A percentile compares a stretch with the other conserved stretches of the same genome.
Conservation (phyloP, 30 jellyfish, hydroid and myxozoan genomes). For the Hydra vulgaris region DNA sequence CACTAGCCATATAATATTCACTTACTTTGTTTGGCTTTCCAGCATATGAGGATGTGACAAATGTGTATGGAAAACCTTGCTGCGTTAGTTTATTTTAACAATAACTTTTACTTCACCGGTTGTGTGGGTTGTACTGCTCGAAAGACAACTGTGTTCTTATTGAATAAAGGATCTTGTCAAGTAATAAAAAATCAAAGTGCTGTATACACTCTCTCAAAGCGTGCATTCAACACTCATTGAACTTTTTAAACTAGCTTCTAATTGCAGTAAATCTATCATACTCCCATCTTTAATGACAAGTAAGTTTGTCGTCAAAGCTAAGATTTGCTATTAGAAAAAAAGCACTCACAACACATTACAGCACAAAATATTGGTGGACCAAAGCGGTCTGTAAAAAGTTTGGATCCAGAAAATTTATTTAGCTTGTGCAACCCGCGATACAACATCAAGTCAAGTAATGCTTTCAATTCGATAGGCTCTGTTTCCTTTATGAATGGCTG, state of each 20-base stretch:
- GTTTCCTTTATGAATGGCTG: too few relatives aligned
- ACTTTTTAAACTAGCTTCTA: not conserved
- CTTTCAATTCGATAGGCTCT: too few relatives aligned
- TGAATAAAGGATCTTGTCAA: not conserved
- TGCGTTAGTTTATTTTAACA: conserved; percentile 5
- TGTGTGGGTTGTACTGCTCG: conserved; percentile 31
- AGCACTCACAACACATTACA: too few relatives aligned
- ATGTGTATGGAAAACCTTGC: conserved; percentile 23
- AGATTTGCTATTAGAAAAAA: too few relatives aligned
- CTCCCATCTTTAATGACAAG: too few relatives aligned
- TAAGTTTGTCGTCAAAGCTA: too few relatives aligned
- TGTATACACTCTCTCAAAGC: not conserved
- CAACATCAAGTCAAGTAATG: too few relatives aligned
- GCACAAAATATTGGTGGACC: too few relatives aligned
- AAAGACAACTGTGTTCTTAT: conserved; percentile 13
- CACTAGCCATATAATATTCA: conserved; percentile 9
- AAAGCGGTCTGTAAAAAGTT: too few relatives aligned
- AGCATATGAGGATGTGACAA: conserved; percentile 11
- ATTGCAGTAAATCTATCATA: conserved; percentile 2
- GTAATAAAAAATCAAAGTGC: not conserved
- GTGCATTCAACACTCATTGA: not conserved
- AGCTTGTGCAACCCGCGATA: too few relatives aligned
- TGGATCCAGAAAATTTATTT: too few relatives aligned
- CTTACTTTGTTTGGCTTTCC: conserved; percentile 35
- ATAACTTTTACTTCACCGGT: conserved; percentile 27